Base-by-base conservation (phyloP, 2,888 invertebrate species). In the Acanthosepion esculentum region DNA sequence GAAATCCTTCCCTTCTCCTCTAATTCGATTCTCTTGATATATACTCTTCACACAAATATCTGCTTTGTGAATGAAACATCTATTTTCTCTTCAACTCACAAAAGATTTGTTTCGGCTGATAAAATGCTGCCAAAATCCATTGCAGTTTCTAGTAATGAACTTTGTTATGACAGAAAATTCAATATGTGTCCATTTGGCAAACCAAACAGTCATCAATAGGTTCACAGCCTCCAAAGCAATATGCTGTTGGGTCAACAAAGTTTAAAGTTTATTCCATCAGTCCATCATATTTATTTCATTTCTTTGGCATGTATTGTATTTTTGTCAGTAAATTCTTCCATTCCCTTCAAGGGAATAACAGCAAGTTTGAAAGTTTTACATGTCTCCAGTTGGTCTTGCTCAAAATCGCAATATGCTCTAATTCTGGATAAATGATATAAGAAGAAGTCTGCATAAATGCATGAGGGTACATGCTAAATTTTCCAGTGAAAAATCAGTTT, bases 61-160 rank as follows among this genome's bases (percentile, higher is more conserved):
- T 78, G 78, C n/a, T 78, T 78, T 78, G 29, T n/a, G n/a, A 78
- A n/a, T 10, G 78, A n/a, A 78, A 78, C 78, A 78, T 78, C 78
- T 78, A n/a, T 78, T 78, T 78, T 78, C 78, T n/a, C n/a, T 78
- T 78, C n/a, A 78, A 78, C 78, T 78, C 78, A n/a, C 78, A 78
- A 78, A n/a, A 78, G 78, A n/a, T n/a, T 78, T n/a, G n/a, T 12
- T 10, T 10, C n/a, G 78, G n/a, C 78, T 78, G 78, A 78, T 78
- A 78, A 29, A 78, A 78, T 78, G 78, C 78, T 29, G 78, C 78
- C 78, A 78, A 78, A 78, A 78, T n/a, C 78, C 29, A 78, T 29
- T n/a, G n/a, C 12, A 78, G 78, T 78, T 78, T 78, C n/a, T 12
- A 10, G n/a, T 78, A 78, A 78, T 78, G 78, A 78, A n/a, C n/a